Evolutionary conservation across 23 tunicate genomes (phyloP), one percentile per base, ranked within the genome.

Genomic region (Ascidia mentula): DNA sequence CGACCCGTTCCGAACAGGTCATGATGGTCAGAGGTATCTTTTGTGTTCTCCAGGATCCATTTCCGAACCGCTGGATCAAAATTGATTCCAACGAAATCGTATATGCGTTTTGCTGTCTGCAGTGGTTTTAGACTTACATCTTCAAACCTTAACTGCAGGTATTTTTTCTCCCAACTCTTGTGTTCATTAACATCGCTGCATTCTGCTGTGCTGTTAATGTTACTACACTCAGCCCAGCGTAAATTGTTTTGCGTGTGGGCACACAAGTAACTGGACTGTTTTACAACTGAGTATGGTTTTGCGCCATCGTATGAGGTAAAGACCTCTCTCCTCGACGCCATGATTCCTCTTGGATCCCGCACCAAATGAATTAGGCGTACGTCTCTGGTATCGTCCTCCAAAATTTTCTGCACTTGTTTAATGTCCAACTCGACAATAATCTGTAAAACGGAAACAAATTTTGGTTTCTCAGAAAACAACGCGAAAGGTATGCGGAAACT

Each of bases 271-370:
- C 34, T 5, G 38, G 30, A 28, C 13, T 77, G 6, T 3, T 1
- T 5, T 12, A 20, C 32, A 6, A 77, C 38, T 5, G 38, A 24
- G 53, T 40, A 77, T 31, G 75, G 38, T 36, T 71, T 71, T 20
- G 33, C 34, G 69, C 36, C 32, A 38, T 77, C 32, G 37, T 42
- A 32, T 33, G 13, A 13, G 33, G 71, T 30, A 42, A 46, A 38
- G 36, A 84, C 40, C 12, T 60, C 69, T 40, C 40, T 59, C 20
- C 86, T 76, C 4, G 92, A 88, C 61, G 77, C 60, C 46, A 85
- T 65, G 9, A 82, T 83, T 0, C 87, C 87, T 20, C 92, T 76
- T 20, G 92, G 92, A 77, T 88, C 92, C 34, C 92, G 77, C 1
- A 82, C 83, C 38, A 88, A 78, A 39, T 88, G 92, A 33, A 88